Evolutionary conservation across 2,888 invertebrate species (phyloP), one percentile per base, ranked within the genome.

Genomic region (Elmis aenea): DNA sequence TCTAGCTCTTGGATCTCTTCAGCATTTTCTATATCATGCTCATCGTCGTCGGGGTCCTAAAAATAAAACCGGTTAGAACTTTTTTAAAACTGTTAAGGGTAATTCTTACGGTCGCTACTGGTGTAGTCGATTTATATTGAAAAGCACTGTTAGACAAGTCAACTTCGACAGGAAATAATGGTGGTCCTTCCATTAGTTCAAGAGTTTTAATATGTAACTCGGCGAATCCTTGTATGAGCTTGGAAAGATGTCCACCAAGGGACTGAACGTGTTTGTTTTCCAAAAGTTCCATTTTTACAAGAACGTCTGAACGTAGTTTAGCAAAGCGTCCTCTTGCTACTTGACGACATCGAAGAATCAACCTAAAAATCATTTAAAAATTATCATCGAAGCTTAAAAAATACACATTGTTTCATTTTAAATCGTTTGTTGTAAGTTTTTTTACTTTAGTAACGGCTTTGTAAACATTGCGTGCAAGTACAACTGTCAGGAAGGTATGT

Each of bases 231-330:
- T 85, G 79, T 8, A 95, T 84, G 37, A 96, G 80, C 49, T 86
- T 78, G 42, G 87, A 81, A 4, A 91, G 68, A 53, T 91, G 90
- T 47, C 79, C 82, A 0, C 93, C 92, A 2, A 96, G 83, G 53
- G 97, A 95, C 62, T 95, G 94, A 0, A 97, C 93, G 66, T 97
- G 97, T 68, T 99, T 99, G 61, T 94, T 94, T 61, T 99, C 99
- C 12, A 99, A 68, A 9, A 99, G 71, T 67, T 99, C 99, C 67
- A 99, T 76, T 70, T 99, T 99, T 0, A 97, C 93, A 30, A 97
- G 72, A 0, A 99, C 99, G 66, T 91, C 97, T 3, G 85, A 89
- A 52, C 83, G 77, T 33, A 91, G 69, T 26, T 84, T 81, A 0
- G 90, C 91, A 64, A 92, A 91, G 46, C 87, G 80, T 0, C 77